Base-by-base conservation (phyloP, 2,888 invertebrate genomes). In the Trissoscelio sp. region DNA sequence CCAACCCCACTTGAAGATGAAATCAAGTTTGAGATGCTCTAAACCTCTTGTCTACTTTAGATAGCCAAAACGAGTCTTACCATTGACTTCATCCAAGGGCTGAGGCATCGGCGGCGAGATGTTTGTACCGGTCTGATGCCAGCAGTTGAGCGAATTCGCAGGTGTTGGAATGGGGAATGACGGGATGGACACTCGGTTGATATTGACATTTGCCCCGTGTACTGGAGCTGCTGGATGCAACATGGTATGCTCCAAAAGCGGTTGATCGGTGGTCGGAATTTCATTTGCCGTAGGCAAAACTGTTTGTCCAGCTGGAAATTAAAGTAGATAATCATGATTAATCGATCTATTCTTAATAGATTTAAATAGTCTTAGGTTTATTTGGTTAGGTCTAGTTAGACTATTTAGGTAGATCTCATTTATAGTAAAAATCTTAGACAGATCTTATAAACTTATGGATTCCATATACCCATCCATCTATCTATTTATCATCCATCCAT, bases 161-260 rank as follows among this genome's bases (percentile, higher is more conserved):
- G 86, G 83, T 46, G 86, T 85, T 6, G 85, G 85, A 24, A 87
- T 84, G 42, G 87, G 88, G 22, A 89, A 89, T 18, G 90, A 87
- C 46, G 89, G 89, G 28, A 89, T 81, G 9, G 87, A 85, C 14
- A 88, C 86, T 83, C 90, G 86, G 64, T 86, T 87, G 20, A 90
- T 73, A 79, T 88, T 90, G 39, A 84, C 83, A 62, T 80, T 84
- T 0, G 75, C 64, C 5, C 80, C 79, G 53, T 77, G 70, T 24
- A 88, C 86, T 57, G 89, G 89, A 57, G 89, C 85, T 77, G 88
- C 86, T 9, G 90, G 90, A 72, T 91, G 91, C 12, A 91, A 70
- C 74, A 84, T 88, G 18, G 91, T 90, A 66, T 91, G 91, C 66
- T 91, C 91, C 31, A 91, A 82, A 7, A 91, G 86, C 74, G 91